Conservation (phyloP, 2,888 invertebrate species). For the Sarcophaga carnaria region DNA sequence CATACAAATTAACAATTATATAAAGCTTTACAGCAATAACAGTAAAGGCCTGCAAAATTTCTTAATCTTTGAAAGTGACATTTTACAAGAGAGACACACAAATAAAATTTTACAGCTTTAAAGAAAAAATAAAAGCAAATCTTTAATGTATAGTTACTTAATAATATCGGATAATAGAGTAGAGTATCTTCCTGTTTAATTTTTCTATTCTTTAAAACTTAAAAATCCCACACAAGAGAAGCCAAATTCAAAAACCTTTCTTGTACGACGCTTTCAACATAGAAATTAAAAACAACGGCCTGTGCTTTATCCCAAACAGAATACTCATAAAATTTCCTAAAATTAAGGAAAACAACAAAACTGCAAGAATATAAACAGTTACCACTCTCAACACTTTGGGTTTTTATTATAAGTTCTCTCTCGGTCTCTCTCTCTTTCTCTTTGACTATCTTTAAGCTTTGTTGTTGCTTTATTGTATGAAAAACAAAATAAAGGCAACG, state of each 20-base stretch:
- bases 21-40: conserved; percentile 5
- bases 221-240: conserved; percentile 49
- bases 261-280: neutral
- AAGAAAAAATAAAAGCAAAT: no score
- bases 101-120: no score
- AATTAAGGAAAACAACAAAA: neutral
- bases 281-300: neutral
- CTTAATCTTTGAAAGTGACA: no score
- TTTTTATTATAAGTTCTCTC: no score
- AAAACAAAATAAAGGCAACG: conserved; percentile 48
- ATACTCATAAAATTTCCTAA: neutral
- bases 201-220: conserved; percentile 14
- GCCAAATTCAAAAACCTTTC: conserved; percentile 67
- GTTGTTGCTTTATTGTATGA: neutral
- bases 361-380: no score
- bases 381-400: no score
- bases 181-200: neutral
- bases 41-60: conserved; percentile 25
- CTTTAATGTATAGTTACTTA: no score
- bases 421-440: no score
- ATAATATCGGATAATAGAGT: no score
- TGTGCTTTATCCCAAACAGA: neutral
- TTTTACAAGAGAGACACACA: no score
- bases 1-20: no score
- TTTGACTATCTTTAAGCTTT: conserved; percentile 10